Percentiles rank a stretch among this genome's conserved stretches.
These are phyloP conservation scores for Cacajao melanocephalus DNA, from an alignment of 2,797 vertebrate species.

Conservation along the genomic window DNA sequence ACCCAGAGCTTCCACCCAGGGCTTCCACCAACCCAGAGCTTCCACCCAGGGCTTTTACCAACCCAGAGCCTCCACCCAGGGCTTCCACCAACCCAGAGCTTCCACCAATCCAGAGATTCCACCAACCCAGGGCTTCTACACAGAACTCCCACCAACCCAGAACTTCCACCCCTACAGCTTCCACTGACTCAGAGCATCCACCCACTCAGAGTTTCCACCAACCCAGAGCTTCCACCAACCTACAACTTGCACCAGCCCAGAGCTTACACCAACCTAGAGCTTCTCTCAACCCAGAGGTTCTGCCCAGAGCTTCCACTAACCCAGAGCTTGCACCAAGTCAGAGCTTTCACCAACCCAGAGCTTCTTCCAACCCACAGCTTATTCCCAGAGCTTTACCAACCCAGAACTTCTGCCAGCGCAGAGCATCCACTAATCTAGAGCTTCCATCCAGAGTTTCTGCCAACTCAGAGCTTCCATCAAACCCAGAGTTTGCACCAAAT, in stretches of 20 bases:
- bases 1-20: neutral
- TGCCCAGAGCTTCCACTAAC: too few species aligned
- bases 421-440: accelerated
- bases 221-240: accelerated
- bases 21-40: too few species aligned
- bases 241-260: too few species aligned
- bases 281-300: accelerated
- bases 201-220: too few species aligned
- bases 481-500: accelerated
- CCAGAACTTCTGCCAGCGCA: accelerated
- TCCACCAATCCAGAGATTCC: accelerated
- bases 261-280: accelerated
- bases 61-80: accelerated
- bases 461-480: accelerated
- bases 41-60: too few species aligned
- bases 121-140: accelerated
- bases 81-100: accelerated
- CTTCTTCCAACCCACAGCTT: accelerated
- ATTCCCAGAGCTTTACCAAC: accelerated
- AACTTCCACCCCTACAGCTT: accelerated
- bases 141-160: accelerated
- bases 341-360: too few species aligned
- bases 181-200: accelerated
- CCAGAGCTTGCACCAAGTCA: accelerated
- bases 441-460: too few species aligned